A percentile compares a stretch with the other conserved stretches of the same genome.
Evolutionary conservation across 2,113 vertebrate species (phyloP).

Genomic region (Trogon surrucura): DNA sequence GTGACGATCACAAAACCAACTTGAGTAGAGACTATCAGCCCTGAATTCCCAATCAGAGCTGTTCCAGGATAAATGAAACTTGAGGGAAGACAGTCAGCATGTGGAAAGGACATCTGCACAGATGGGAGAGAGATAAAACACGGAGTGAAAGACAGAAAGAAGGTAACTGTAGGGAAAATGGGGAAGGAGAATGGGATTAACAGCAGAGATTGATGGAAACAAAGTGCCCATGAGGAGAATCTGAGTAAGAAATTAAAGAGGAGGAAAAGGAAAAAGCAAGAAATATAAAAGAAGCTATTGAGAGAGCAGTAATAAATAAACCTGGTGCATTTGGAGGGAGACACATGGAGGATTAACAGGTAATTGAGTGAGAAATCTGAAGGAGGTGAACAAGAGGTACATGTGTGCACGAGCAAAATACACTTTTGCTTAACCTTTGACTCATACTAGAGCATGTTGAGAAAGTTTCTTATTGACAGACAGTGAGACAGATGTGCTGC

Average conservation of each 20-base stretch:
- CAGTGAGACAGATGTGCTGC: not conserved
- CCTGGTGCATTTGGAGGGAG: not conserved
- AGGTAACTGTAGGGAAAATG: not conserved
- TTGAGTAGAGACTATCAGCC: not conserved
- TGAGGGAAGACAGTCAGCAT: not conserved
- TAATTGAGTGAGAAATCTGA: not conserved
- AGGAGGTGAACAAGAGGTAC: not conserved
- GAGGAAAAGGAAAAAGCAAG: rapidly evolving
- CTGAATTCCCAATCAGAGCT: not conserved
- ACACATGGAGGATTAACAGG: not conserved
- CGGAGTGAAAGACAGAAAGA: not conserved
- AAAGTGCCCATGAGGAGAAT: not conserved
- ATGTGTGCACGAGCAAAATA: not conserved
- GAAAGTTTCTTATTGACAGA: not conserved
- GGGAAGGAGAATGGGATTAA: not conserved
- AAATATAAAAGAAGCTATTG: not conserved
- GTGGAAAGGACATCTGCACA: not conserved
- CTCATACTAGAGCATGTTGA: not conserved
- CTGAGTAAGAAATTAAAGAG: not conserved
- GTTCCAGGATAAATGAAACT: not conserved
- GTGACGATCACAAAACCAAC: not conserved
- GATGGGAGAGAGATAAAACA: not conserved
- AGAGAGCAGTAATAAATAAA: not conserved
- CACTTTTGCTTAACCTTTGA: not conserved
- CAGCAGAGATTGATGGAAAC: not conserved